A percentile compares a stretch with the other conserved stretches of the same genome.
Evolutionary conservation across 2,113 vertebrate genomes (phyloP).

Genomic region (Mixornis gularis): DNA sequence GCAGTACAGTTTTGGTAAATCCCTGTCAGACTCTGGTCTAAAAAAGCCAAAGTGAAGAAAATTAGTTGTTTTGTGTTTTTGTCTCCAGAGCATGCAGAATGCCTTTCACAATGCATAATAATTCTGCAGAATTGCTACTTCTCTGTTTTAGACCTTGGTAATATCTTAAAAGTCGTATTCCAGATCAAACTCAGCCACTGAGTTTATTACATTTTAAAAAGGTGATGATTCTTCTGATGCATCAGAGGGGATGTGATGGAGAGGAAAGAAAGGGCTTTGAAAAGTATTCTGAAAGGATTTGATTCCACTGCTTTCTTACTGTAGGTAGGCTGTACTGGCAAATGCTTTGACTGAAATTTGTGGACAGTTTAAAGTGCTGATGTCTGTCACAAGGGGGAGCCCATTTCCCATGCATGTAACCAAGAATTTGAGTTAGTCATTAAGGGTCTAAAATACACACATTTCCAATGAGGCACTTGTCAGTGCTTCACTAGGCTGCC

Average conservation of each 20-base stretch:
- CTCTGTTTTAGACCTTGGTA: neutral
- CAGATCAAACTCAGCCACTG: neutral
- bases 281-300: neutral
- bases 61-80: neutral
- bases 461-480: neutral
- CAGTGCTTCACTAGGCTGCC: neutral
- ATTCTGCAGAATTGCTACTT: neutral
- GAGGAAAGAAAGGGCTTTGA: neutral
- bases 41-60: neutral
- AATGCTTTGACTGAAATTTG: neutral
- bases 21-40: neutral
- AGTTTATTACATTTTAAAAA: neutral
- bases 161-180: neutral
- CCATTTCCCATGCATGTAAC: neutral
- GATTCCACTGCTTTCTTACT: neutral
- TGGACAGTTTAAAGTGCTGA: neutral
- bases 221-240: neutral
- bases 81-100: neutral
- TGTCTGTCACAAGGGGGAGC: constrained; percentile 59
- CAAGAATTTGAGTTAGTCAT: neutral
- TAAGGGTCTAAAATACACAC: neutral
- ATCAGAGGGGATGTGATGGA: neutral
- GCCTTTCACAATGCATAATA: neutral
- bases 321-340: neutral
- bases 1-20: neutral